A percentile compares a stretch with the other conserved stretches of the same genome.
These are phyloP conservation scores for Cavia porcellus DNA, from an alignment of 2,113 vertebrate species.

Conservation along the genomic window DNA sequence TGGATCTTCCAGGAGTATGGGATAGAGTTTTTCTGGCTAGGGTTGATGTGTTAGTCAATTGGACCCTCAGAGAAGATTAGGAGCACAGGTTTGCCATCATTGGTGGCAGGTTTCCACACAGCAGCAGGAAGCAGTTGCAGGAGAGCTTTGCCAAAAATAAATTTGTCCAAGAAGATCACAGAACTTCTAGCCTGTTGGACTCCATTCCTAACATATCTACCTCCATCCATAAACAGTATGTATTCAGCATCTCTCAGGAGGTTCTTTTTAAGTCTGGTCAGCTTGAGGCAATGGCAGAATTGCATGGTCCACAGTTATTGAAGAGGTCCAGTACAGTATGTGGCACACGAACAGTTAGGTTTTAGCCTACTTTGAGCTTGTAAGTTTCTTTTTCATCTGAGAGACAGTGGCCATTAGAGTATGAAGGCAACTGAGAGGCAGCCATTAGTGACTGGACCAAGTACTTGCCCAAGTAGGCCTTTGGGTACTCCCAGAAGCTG, in stretches of 20 bases:
- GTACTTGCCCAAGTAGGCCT: neutral
- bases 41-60: neutral
- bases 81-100: neutral
- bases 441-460: neutral
- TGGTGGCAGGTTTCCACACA: neutral
- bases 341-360: neutral
- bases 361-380: neutral
- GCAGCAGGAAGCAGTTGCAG: neutral
- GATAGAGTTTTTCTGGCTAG: neutral
- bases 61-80: neutral
- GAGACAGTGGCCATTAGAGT: neutral
- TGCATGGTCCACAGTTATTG: neutral
- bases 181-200: neutral
- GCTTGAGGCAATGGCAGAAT: no score
- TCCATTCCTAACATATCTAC: neutral
- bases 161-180: neutral
- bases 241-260: neutral
- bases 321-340: neutral
- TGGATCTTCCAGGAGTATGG: neutral
- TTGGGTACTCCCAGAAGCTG: neutral
- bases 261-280: neutral
- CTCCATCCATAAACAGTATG: neutral
- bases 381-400: neutral
- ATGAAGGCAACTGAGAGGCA: neutral
- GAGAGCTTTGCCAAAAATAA: neutral